A percentile compares a stretch with the other conserved stretches of the same genome.
Conservation (phyloP, 2,888 invertebrate species). For the Zaprionus lineosus region DNA sequence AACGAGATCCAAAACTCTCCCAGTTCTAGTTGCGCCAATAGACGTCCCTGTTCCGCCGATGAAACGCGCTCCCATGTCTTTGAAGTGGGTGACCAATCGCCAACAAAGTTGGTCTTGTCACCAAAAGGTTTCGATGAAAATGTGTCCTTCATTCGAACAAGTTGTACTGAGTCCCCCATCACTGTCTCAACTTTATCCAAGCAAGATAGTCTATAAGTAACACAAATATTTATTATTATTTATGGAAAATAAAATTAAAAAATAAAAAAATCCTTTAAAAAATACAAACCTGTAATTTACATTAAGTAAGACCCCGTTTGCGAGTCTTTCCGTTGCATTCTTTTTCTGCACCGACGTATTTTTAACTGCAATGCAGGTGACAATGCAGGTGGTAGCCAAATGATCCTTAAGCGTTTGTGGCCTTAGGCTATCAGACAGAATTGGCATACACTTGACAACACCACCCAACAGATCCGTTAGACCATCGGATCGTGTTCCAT, state of each 20-base stretch:
- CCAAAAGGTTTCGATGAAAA: slow-evolving; percentile 84
- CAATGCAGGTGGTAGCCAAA: slow-evolving; percentile 91
- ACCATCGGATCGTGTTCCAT: slow-evolving; percentile 94
- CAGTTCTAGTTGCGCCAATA: slow-evolving; percentile 86
- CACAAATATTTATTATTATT: not conserved
- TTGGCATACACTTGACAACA: slow-evolving; percentile 91
- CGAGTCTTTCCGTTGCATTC: slow-evolving; percentile 86
- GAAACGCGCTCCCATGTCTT: slow-evolving; percentile 91
- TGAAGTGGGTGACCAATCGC: slow-evolving; percentile 88
- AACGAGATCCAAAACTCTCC: slow-evolving; percentile 93
- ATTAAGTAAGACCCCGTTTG: slow-evolving; percentile 88
- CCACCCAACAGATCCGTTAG: slow-evolving; percentile 94
- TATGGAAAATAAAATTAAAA: slow-evolving; percentile 7
- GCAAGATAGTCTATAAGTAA: slow-evolving; percentile 69
- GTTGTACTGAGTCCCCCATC: slow-evolving; percentile 87
- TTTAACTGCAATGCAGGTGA: slow-evolving; percentile 87
- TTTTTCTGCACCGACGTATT: slow-evolving; percentile 83
- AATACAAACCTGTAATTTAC: slow-evolving; percentile 87
- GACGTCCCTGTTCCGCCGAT: slow-evolving; percentile 88
- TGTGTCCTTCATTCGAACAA: slow-evolving; percentile 89
- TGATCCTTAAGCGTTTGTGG: slow-evolving; percentile 86
- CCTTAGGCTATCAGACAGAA: slow-evolving; percentile 87
- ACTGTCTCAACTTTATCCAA: slow-evolving; percentile 86
- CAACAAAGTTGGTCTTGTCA: slow-evolving; percentile 86
- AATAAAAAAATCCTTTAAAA: not conserved